These are phyloP conservation scores for Apantesis nais DNA, from an alignment of 2,888 invertebrate genomes.

Conservation along the genomic window DNA sequence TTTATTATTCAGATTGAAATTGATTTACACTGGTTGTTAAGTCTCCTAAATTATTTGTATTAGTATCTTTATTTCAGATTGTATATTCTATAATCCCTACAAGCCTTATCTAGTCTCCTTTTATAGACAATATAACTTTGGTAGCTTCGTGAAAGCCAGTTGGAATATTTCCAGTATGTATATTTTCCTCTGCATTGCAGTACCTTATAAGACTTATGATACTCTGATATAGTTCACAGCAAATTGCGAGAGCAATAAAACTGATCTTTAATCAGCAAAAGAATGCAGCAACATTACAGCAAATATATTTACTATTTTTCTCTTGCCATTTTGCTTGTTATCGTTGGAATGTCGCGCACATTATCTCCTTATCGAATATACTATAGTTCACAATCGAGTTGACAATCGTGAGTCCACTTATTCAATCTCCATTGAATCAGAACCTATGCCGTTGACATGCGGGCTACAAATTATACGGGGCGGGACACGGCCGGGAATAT, in stretches of 20 bases:
- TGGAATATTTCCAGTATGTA: neutral
- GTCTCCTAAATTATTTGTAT: neutral
- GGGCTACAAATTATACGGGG: constrained; percentile 61
- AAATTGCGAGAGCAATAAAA: neutral
- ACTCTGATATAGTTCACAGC: neutral
- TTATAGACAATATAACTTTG: neutral
- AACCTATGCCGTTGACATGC: constrained; percentile 49
- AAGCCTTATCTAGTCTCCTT: neutral
- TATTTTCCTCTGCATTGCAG: neutral
- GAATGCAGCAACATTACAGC: constrained; percentile 19
- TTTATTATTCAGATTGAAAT: constrained; percentile 1
- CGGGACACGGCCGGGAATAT: constrained; percentile 51
- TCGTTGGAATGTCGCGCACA: constrained; percentile 40
- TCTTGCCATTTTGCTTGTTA: constrained; percentile 26
- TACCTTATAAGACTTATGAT: neutral
- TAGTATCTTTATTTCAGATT: neutral
- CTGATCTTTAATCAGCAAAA: constrained; percentile 18
- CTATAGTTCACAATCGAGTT: constrained; percentile 31
- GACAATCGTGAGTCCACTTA: constrained; percentile 49
- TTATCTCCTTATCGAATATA: constrained; percentile 42
- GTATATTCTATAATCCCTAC: neutral
- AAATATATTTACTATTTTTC: constrained; percentile 31
- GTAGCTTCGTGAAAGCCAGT: neutral
- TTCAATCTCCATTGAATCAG: constrained; percentile 51
- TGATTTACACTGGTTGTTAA: neutral